Evolutionary conservation across 2,888 invertebrate genomes (phyloP).

Genomic region (Lasioglossum zephyrum): DNA sequence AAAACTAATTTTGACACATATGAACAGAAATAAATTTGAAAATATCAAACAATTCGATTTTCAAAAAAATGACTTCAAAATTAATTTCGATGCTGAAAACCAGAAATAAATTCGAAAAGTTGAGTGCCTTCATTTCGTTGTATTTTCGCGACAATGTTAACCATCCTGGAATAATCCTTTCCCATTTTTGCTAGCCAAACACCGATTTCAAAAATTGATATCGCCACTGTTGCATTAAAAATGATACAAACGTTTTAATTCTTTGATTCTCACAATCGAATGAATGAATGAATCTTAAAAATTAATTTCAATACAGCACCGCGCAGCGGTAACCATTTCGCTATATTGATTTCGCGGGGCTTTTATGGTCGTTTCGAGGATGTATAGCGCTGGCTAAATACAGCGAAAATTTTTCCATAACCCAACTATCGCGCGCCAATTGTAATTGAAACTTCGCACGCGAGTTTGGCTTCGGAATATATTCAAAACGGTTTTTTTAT

Average conservation of each 20-base stretch:
- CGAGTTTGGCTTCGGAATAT: background rate
- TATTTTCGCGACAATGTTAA: background rate
- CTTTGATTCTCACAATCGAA: background rate
- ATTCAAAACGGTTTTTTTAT: background rate
- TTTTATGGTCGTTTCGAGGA: background rate
- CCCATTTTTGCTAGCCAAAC: too few relatives aligned
- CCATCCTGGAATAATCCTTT: too few relatives aligned
- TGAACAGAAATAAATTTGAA: too few relatives aligned
- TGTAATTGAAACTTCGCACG: constrained; percentile 2
- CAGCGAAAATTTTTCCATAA: background rate
- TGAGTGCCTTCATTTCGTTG: background rate
- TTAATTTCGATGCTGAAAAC: too few relatives aligned
- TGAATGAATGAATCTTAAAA: background rate
- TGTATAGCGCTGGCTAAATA: background rate
- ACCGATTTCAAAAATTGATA: too few relatives aligned
- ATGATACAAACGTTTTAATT: background rate
- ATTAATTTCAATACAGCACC: background rate
- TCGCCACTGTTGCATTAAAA: background rate
- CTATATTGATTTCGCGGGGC: background rate
- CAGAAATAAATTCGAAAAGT: background rate
- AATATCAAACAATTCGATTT: too few relatives aligned
- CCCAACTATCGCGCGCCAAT: background rate
- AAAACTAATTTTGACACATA: too few relatives aligned
- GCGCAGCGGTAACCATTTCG: background rate
- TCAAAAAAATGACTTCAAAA: too few relatives aligned